Evolutionary conservation across 1,140 invertebrate genomes (phyloP).

Genomic region (Drosophila ercepeae): DNA sequence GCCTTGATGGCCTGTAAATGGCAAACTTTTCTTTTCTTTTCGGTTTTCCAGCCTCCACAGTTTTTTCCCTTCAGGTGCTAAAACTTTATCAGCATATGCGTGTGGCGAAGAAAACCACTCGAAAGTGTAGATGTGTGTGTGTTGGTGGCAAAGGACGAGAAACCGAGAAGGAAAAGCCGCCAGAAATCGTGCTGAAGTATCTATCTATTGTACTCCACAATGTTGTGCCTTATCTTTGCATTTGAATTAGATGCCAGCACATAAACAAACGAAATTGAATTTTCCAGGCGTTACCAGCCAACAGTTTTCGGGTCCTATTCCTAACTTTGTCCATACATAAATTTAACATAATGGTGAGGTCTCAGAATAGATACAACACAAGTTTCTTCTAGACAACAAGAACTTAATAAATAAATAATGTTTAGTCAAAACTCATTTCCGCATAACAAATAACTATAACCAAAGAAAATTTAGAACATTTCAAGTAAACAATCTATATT

Average conservation of each 20-base stretch:
- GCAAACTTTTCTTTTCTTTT: constrained; percentile 65
- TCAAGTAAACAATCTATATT: neutral
- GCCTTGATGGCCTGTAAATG: constrained; percentile 74
- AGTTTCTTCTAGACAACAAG: neutral
- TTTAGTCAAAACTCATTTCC: neutral
- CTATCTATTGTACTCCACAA: constrained; percentile 51
- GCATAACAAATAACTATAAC: neutral
- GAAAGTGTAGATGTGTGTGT: neutral
- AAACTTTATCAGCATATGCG: constrained; percentile 58
- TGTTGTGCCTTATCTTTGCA: constrained; percentile 76
- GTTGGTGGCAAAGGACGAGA: neutral
- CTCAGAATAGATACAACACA: constrained; percentile 6
- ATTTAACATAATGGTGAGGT: constrained; percentile 7
- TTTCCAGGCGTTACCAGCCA: constrained; percentile 38
- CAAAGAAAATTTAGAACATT: neutral
- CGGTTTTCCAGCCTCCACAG: constrained; percentile 29
- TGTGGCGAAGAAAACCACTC: constrained; percentile 15
- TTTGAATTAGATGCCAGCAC: constrained; percentile 64
- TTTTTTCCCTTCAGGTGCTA: constrained; percentile 35
- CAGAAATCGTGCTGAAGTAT: constrained; percentile 48
- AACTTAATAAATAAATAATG: neutral
- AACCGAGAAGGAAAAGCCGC: neutral
- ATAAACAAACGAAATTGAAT: constrained; percentile 78
- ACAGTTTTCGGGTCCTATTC: neutral
- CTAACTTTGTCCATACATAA: constrained; percentile 18